Conservation (phyloP, 2,888 invertebrate species). For the Alentia gelatinosa region DNA sequence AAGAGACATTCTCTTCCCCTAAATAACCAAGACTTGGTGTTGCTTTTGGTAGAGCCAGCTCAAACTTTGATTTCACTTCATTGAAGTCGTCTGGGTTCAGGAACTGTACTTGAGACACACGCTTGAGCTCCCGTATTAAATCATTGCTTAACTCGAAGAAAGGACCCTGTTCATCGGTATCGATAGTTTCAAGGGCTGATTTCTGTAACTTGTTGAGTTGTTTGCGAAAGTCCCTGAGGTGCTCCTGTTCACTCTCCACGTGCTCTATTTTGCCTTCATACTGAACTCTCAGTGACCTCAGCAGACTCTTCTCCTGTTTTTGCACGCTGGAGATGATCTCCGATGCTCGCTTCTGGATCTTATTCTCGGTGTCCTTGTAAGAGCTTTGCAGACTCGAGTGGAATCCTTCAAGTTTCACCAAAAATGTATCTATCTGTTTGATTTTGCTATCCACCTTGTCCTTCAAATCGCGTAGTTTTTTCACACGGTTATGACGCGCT, state of each 20-base stretch:
- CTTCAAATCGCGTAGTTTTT: conserved; percentile 18
- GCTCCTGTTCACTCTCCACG: background rate
- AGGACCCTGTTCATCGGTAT: conserved; percentile 18
- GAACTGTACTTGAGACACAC: conserved; percentile 50
- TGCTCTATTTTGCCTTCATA: conserved; percentile 30
- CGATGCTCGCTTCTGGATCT: background rate
- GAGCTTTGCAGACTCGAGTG: background rate
- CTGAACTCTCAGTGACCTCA: background rate
- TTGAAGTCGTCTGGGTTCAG: conserved; percentile 51
- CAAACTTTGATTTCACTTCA: conserved; percentile 49
- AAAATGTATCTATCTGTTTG: conserved; percentile 3
- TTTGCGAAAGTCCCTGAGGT: background rate
- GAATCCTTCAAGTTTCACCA: conserved; percentile 5
- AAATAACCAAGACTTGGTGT: conserved; percentile 40
- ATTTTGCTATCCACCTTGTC: conserved; percentile 29
- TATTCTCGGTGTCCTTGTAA: background rate
- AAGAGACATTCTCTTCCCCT: conserved; percentile 48
- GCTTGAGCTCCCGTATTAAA: conserved; percentile 37
- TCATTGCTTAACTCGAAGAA: conserved; percentile 44
- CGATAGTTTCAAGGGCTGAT: background rate
- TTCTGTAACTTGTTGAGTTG: background rate
- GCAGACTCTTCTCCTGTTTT: conserved; percentile 23
- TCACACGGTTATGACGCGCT: conserved; percentile 37
- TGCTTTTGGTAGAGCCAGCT: conserved; percentile 20
- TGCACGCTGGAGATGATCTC: conserved; percentile 30